Base-by-base conservation (phyloP, 1,140 invertebrate species). In the Papilio polyxenes region DNA sequence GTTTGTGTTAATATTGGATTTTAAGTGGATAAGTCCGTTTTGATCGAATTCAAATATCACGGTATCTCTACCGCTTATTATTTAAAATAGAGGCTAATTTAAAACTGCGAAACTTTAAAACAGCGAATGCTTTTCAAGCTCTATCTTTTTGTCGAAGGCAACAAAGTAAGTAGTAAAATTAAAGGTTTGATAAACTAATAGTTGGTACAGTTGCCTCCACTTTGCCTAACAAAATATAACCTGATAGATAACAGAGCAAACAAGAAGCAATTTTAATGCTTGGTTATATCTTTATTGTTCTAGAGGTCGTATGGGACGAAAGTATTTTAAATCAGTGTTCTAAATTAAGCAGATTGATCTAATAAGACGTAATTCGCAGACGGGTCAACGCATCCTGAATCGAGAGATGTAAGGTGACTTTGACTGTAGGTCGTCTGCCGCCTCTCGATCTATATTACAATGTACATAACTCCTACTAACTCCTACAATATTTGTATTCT, bases 391-490 rank as follows among this genome's bases (percentile, higher is more conserved):
- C 59, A 72, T 81, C 74, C 80, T 69, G 59, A 83, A 62, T 79
- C 76, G 80, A 56, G 75, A 81, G 78, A 81, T 53, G 69, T 74
- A 78, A 77, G 83, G 83, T 83, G 80, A 83, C 80, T 75, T 80
- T 83, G 56, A 75, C 65, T 62, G 69, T 80, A 82, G 76, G 80
- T 82, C 49, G 78, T 31, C 69, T 78, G 83, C 80, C 85, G 80
- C 75, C 82, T 80, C 62, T 31, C 20, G 11, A 80, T 48, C 56
- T 69, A 62, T 80, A 69, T 31, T 37, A 59, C 56, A 31, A 15
- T 79, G 4, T 7, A 79, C 37, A 72, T 72, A 31, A 31, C 23
- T 31, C 23, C 23, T 31, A 31, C 23, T 31, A 62, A 65, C 31
- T 72, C 6, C 11, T 72, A 37, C 65, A 37, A 72, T 17, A 0